Evolutionary conservation across 2,113 vertebrate genomes (phyloP), one percentile per base, ranked within the genome.

Genomic region (Pipra filicauda): DNA sequence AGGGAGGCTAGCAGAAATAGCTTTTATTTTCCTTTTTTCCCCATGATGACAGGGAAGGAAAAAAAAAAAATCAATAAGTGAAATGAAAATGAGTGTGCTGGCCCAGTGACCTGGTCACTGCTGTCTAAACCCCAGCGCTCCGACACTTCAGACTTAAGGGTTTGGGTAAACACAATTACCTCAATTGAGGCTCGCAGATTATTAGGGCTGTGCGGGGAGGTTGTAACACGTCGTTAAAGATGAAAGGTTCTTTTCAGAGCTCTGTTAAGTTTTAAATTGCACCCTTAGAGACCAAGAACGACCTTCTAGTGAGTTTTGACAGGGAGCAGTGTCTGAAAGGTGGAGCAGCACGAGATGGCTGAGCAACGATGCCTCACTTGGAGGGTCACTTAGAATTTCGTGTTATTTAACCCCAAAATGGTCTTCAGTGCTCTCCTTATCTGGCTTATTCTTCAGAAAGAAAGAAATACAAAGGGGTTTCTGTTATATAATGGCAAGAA

Each of bases 241-340:
- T 35, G 35, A 83, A 86, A 86, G 51, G 55, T 59, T 83, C n/a
- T 89, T 90, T 91, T 86, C 66, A 67, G 66, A 64, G 48, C 43
- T 66, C 55, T 17, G 39, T 49, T 94, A 49, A 58, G 35, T 62
- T 87, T 87, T 67, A 67, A 88, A 84, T 21, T 70, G 28, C 21
- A 21, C 84, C 55, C 48, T 92, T 54, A 15, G 83, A 74, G 75
- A 39, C 20, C 28, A 37, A 12, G n/a, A 51, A 51, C 48, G 69
- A 74, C 55, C 65, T 95, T 86, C 51, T 1, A 48, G 28, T 28
- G 64, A 59, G 22, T 31, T 72, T 69, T 41, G 59, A 12, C n/a
- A 59, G 48, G 44, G 23, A 70, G 23, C 26, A 10, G 33, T 3
- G 7, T 49, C 55, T 0, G 0, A 84, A 89, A 80, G 0, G 5